Conservation (phyloP, 2,113 vertebrate species). For the Puma concolor region DNA sequence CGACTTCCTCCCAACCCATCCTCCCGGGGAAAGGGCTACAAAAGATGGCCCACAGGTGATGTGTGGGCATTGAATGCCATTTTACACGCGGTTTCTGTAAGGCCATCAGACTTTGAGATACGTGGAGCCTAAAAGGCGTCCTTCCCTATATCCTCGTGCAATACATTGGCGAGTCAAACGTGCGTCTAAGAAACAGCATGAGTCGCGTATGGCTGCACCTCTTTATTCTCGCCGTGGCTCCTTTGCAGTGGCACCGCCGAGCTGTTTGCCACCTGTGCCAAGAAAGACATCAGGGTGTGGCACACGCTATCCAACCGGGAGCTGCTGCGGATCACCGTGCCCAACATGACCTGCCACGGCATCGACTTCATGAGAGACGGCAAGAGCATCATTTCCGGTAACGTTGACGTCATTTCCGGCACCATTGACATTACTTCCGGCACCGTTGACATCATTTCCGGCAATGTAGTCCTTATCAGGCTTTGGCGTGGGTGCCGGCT, state of each 20-base stretch:
- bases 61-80: background rate
- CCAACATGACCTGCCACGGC: slow-evolving; percentile 91
- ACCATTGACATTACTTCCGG: too few relatives aligned
- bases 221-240: background rate
- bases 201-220: accelerated
- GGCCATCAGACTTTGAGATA: background rate
- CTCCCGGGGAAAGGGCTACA: background rate
- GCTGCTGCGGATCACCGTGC: slow-evolving; percentile 89
- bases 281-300: slow-evolving; percentile 93
- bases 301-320: slow-evolving; percentile 88
- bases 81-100: background rate
- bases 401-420: accelerated
- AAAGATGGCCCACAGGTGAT: background rate
- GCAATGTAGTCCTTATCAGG: slow-evolving; percentile 62
- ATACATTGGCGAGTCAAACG: background rate
- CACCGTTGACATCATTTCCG: slow-evolving; percentile 47
- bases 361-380: slow-evolving; percentile 91
- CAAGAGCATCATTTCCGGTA: slow-evolving; percentile 94
- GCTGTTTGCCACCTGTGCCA: slow-evolving; percentile 93
- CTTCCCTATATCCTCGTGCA: background rate
- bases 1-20: background rate
- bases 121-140: background rate
- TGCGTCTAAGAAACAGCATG: background rate
- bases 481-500: accelerated
- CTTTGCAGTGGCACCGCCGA: slow-evolving; percentile 89